Conservation (phyloP, 2,113 vertebrate species). For the Notothenia coriiceps region DNA sequence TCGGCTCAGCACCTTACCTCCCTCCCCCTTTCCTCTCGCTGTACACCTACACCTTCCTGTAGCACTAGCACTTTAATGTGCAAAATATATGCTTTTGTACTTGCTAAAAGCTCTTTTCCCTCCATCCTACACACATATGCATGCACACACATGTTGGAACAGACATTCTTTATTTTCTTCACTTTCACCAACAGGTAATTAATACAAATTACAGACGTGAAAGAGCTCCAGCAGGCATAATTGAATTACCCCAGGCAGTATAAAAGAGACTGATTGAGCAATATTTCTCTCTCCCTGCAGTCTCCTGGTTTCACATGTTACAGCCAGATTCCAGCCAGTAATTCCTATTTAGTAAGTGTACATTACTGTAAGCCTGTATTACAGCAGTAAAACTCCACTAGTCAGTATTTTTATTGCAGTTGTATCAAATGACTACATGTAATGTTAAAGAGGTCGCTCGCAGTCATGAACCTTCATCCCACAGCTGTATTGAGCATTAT, state of each 20-base stretch:
- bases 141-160: conserved; percentile 22
- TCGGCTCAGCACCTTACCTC: conserved; percentile 54
- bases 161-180: conserved; percentile 45
- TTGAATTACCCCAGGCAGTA: conserved; percentile 38
- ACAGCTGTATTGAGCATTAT: not conserved
- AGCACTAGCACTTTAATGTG: conserved; percentile 14
- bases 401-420: not conserved
- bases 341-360: not conserved
- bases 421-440: conserved; percentile 4
- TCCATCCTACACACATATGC: conserved; percentile 7
- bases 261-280: conserved; percentile 41
- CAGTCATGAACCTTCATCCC: not conserved
- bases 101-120: conserved; percentile 9
- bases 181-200: conserved; percentile 59
- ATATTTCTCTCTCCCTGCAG: conserved; percentile 19
- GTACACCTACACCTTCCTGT: conserved; percentile 63
- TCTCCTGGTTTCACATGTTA: conserved; percentile 3
- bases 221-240: conserved; percentile 46
- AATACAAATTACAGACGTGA: conserved; percentile 56
- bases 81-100: conserved; percentile 27
- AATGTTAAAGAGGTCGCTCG: not conserved
- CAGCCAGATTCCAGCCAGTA: not conserved
- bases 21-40: conserved; percentile 32
- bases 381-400: conserved; percentile 3
- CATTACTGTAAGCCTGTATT: not conserved